Base-by-base conservation (phyloP, 1,140 invertebrate genomes). In the Trichomalopsis sarcophagae region DNA sequence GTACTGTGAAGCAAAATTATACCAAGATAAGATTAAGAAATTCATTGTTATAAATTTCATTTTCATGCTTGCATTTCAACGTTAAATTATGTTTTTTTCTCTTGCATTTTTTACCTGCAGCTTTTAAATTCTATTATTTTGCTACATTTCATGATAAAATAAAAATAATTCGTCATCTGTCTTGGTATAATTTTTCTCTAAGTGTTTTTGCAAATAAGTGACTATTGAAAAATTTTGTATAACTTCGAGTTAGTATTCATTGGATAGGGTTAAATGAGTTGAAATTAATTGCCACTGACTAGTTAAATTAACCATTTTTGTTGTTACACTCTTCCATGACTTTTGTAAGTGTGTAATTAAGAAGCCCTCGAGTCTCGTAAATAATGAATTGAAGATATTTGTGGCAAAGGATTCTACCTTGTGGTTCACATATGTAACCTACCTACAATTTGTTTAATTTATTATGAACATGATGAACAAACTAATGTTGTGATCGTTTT, bases 161-260 rank as follows among this genome's bases (percentile, higher is more conserved):
- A 81, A 68, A 6, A 40, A 21, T 50, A 14, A 77, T 77, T 73
- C 30, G 74, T 85, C 17, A 40, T 85, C 81, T 82, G 40, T 69
- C 80, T 85, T 85, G 74, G 75, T 82, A 78, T 27, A 82, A 23
- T 75, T 81, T 62, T 47, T 73, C 69, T 80, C 14, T 74, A 74
- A 84, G 33, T 74, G 50, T 85, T 76, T 85, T 85, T 82, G 75
- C 73, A 82, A 71, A 69, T 71, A 78, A 85, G 66, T 55, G 36
- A 71, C 27, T 55, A 85, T 85, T 81, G 40, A 76, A 82, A 81
- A 23, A 82, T 82, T 85, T 81, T 77, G 47, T 82, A 82, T 78
- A 85, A 69, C 74, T 85, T 85, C n/a, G 66, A 55, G n/a, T 85
- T 71, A 85, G 55, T 81, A 85, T 33, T 82, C 66, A 78, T 77